Evolutionary conservation across 1,140 invertebrate species (phyloP).

Genomic region (Ostrea denselamellosa): DNA sequence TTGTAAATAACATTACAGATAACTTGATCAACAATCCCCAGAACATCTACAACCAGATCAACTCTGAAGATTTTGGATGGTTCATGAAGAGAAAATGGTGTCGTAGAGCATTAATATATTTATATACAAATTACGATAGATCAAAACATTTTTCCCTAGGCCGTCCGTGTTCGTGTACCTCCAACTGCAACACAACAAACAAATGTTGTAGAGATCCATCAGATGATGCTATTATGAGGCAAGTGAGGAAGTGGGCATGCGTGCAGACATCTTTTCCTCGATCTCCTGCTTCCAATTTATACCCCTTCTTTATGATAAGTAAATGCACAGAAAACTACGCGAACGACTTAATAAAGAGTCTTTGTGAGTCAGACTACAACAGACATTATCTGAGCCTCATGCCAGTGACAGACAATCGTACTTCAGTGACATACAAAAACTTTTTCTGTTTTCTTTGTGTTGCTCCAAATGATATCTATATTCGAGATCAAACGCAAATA

Average conservation of each 20-base stretch:
- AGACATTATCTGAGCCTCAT: not conserved
- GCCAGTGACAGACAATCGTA: not conserved
- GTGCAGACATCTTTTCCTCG: not conserved
- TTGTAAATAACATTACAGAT: not conserved
- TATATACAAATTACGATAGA: not conserved
- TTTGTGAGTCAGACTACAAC: not conserved
- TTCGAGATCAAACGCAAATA: not conserved
- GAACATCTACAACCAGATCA: not conserved
- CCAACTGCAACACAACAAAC: not conserved
- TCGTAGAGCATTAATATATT: not conserved
- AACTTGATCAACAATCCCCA: not conserved
- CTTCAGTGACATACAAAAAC: not conserved
- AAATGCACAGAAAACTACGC: not conserved
- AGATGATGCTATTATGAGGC: not conserved
- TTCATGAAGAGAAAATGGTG: not conserved
- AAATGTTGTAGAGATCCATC: not conserved
- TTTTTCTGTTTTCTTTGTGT: constrained; percentile 19
- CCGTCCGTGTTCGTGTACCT: not conserved
- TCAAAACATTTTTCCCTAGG: not conserved
- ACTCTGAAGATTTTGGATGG: not conserved
- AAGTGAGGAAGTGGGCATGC: not conserved
- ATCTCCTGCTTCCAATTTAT: not conserved
- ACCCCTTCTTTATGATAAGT: not conserved
- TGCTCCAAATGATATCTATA: not conserved
- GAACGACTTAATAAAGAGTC: not conserved